These are phyloP conservation scores for Ecliptopera silaceata DNA, from an alignment of 2,888 invertebrate species.

Conservation along the genomic window DNA sequence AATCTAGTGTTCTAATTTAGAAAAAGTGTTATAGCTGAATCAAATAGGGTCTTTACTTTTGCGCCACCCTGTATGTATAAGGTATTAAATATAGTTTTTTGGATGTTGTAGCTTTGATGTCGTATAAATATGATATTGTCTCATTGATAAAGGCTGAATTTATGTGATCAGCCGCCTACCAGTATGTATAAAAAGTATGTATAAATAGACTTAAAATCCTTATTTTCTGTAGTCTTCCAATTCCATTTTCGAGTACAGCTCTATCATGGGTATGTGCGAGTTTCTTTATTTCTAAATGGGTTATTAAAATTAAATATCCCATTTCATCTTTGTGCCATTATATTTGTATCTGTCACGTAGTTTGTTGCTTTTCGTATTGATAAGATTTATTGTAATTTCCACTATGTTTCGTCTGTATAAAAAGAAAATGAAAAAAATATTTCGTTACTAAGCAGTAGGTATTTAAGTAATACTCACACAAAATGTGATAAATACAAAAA, in stretches of 20 bases:
- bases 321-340: conserved; percentile 58
- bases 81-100: conserved; percentile 18
- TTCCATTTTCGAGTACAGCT: not conserved
- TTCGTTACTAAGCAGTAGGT: conserved; percentile 46
- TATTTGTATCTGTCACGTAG: conserved; percentile 6
- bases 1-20: too few relatives aligned
- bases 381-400: conserved; percentile 38
- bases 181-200: conserved; percentile 26
- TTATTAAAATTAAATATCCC: not conserved
- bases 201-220: conserved; percentile 16
- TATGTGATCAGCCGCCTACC: conserved; percentile 27
- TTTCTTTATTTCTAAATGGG: not conserved
- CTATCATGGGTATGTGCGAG: not conserved
- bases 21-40: too few relatives aligned
- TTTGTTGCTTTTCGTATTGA: conserved; percentile 8
- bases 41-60: too few relatives aligned
- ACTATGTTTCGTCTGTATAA: conserved; percentile 53
- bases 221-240: conserved; percentile 29
- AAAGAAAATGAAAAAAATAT: conserved; percentile 55
- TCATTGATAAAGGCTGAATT: conserved; percentile 29
- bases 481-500: conserved; percentile 75
- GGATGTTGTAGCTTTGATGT: conserved; percentile 20
- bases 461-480: conserved; percentile 62
- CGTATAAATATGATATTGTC: conserved; percentile 27
- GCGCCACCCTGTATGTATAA: conserved; percentile 13